phyloP scores from a whole-genome alignment of 2,888 invertebrate species.

The Elegia similella region DNA sequence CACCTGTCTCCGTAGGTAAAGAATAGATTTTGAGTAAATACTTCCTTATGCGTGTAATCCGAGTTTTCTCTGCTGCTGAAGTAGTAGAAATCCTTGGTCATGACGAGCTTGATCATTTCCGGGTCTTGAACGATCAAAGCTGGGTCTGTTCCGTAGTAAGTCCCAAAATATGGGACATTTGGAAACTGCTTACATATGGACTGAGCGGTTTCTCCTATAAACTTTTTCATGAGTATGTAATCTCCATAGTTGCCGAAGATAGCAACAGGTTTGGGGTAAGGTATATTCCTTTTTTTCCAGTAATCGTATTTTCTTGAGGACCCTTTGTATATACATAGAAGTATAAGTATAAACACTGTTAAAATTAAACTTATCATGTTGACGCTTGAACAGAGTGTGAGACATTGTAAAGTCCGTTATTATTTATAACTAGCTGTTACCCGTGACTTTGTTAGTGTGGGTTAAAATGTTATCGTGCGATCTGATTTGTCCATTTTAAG shows the following conservation, averaged over 20 bases:
- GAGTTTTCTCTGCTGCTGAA: conserved; percentile 48
- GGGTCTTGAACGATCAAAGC: conserved; percentile 47
- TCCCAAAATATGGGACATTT: conserved; percentile 48
- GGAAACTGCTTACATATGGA: conserved; percentile 42
- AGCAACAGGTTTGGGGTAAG: conserved; percentile 36
- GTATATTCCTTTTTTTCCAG: conserved; percentile 46
- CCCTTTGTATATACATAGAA: not conserved
- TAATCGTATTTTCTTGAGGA: conserved; percentile 30
- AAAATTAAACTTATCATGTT: not conserved
- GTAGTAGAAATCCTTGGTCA: conserved; percentile 51
- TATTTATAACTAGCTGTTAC: no score
- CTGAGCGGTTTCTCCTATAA: conserved; percentile 29
- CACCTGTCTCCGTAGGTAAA: conserved; percentile 50
- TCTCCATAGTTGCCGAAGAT: conserved; percentile 50
- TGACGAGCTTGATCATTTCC: conserved; percentile 43
- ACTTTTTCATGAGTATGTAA: conserved; percentile 39
- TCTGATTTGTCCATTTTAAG: no score
- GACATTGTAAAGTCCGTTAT: not conserved
- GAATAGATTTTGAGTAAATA: conserved; percentile 43
- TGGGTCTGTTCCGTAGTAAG: conserved; percentile 53
- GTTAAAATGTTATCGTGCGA: no score
- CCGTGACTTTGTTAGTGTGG: no score
- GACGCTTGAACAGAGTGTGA: not conserved
- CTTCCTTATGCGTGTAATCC: conserved; percentile 38
- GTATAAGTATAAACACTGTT: not conserved